Evolutionary conservation across 2,113 vertebrate species (phyloP), one percentile per base, ranked within the genome.

Genomic region (Panurus biarmicus): DNA sequence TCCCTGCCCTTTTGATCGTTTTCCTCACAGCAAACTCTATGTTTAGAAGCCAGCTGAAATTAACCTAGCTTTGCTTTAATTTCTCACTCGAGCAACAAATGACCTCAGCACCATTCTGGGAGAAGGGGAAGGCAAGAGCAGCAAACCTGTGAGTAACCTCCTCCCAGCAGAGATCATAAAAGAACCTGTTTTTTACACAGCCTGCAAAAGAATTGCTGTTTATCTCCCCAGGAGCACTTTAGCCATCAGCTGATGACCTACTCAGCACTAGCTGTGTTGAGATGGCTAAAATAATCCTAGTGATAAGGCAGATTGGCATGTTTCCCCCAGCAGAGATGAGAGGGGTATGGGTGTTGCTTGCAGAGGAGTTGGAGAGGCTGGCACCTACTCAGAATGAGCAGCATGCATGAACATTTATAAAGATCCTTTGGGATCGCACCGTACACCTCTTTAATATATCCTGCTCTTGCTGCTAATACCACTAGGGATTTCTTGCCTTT

Each of bases 401-500:
- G 69, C 7, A 51, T 57, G 77, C 42, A 17, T 1, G 51, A 85
- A 61, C 87, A 58, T 88, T 93, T 93, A 86, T 72, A 77, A 62
- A 84, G 65, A 85, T 93, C 91, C 60, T 81, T 81, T 0, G 6
- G 73, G 91, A 91, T 94, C 75, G 71, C 72, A 91, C 65, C 1
- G 2, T 67, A 84, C 44, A 75, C 47, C 60, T 87, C 71, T 94
- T 78, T 57, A 83, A 94, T 95, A 78, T 36, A 70, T 91, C 77
- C 77, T 92, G 95, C 79, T 93, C 70, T 93, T 93, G 80, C 80
- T 92, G 90, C 73, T 75, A 40, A 85, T 91, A 35, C 74, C 93
- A 61, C 83, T 47, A 89, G 86, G 94, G 87, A 90, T 93, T 96
- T 93, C 70, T 96, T 96, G 47, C 64, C 72, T 86, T 94, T 93